These are phyloP conservation scores for Platanista minor DNA, from an alignment of 2,113 vertebrate species.

Conservation along the genomic window DNA sequence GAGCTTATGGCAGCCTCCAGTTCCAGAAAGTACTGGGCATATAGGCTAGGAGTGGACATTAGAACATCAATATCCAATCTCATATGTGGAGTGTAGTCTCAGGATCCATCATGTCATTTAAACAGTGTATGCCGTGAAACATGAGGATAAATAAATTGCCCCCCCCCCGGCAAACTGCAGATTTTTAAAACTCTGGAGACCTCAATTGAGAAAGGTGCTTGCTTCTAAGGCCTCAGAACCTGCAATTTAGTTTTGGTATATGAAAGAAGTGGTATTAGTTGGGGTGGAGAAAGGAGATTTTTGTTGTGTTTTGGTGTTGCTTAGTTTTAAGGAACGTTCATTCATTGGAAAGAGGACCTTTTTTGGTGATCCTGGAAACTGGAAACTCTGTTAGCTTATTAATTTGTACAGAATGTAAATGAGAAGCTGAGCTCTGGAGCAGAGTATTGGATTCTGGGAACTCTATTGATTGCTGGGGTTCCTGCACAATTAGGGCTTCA, in stretches of 20 bases:
- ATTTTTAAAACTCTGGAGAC: neutral
- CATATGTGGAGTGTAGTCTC: neutral
- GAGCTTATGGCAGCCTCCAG: neutral
- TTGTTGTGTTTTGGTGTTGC: neutral
- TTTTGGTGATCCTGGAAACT: constrained; percentile 3
- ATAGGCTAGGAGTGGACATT: neutral
- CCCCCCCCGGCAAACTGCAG: neutral
- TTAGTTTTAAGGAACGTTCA: neutral
- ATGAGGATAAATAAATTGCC: neutral
- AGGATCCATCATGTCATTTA: neutral
- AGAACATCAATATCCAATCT: neutral
- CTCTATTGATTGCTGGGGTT: neutral
- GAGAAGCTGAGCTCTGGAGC: neutral
- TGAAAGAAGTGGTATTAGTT: neutral
- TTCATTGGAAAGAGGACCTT: neutral
- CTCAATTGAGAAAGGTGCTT: neutral
- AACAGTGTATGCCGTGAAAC: neutral
- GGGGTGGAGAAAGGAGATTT: neutral
- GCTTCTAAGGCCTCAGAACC: neutral
- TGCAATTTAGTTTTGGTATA: neutral
- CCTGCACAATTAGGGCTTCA: neutral
- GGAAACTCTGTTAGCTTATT: neutral
- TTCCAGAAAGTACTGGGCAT: neutral
- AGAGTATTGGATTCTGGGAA: constrained; percentile 9
- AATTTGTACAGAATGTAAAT: constrained; percentile 11